These are phyloP conservation scores for Holotrichia oblita DNA, from an alignment of 1,140 invertebrate species.

Conservation along the genomic window DNA sequence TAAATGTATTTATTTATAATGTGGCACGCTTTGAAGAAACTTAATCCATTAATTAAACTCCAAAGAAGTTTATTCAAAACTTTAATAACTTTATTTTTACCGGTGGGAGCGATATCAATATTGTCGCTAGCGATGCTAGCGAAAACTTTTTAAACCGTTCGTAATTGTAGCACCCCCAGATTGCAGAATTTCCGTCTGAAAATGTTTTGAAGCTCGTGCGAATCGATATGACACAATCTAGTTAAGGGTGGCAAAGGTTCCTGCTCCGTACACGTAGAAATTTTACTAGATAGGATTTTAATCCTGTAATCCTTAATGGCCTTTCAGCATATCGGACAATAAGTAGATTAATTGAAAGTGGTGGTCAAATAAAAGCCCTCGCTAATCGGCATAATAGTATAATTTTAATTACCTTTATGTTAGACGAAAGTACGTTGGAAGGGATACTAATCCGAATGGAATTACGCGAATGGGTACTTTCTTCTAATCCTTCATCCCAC, in stretches of 20 bases:
- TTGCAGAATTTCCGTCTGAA: not conserved
- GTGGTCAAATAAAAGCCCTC: slow-evolving; percentile 20
- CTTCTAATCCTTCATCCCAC: not conserved
- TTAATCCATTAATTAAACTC: slow-evolving; percentile 18
- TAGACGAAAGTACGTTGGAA: not conserved
- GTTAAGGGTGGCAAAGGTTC: not conserved
- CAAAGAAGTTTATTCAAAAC: slow-evolving; percentile 13
- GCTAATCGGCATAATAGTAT: not conserved
- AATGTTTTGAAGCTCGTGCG: not conserved
- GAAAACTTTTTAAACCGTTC: not conserved
- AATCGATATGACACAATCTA: slow-evolving; percentile 29
- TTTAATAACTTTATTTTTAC: not conserved
- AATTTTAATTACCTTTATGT: slow-evolving; percentile 16
- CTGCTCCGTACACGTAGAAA: not conserved
- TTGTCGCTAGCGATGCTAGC: not conserved
- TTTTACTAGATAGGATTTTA: slow-evolving; percentile 6
- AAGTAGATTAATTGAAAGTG: slow-evolving; percentile 35
- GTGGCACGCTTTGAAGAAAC: not conserved
- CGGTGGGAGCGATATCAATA: not conserved
- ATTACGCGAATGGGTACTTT: slow-evolving; percentile 9
- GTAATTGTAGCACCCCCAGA: not conserved
- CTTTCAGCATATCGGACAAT: slow-evolving; percentile 25
- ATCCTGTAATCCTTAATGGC: slow-evolving; percentile 22
- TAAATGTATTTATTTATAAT: not conserved
- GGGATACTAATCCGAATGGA: slow-evolving; percentile 18